A percentile compares a stretch with the other conserved stretches of the same genome.
Conservation (phyloP, 2,888 invertebrate genomes). For the Yponomeuta plumbellus region DNA sequence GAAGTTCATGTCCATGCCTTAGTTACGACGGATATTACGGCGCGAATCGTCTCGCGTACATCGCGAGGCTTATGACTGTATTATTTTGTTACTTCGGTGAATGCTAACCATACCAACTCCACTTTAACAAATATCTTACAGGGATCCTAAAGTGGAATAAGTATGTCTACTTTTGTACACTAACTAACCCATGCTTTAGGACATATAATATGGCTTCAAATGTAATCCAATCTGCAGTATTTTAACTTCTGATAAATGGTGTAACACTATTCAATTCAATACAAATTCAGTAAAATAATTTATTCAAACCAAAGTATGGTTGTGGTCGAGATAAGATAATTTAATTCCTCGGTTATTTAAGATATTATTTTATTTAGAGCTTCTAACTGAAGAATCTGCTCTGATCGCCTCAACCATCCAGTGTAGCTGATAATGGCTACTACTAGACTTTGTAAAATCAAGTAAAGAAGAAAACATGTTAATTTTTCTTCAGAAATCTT, state of each 20-base stretch:
- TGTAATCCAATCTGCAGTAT: background rate
- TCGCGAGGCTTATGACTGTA: slow-evolving; percentile 13
- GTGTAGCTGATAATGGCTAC: too few species aligned
- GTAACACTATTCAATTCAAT: background rate
- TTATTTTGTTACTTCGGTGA: slow-evolving; percentile 9
- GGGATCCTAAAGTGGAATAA: background rate
- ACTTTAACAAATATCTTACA: background rate
- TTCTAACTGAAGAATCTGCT: too few species aligned
- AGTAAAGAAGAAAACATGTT: too few species aligned
- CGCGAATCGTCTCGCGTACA: slow-evolving; percentile 3
- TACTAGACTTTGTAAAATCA: too few species aligned
- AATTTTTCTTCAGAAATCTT: too few species aligned
- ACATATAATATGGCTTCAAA: background rate
- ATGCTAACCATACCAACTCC: background rate
- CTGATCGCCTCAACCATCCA: too few species aligned
- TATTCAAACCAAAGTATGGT: background rate
- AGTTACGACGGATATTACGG: slow-evolving; percentile 37
- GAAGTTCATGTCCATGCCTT: slow-evolving; percentile 52
- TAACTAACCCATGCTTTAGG: background rate
- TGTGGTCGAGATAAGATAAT: background rate
- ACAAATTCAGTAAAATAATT: background rate
- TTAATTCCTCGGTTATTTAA: background rate
- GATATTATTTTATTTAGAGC: background rate
- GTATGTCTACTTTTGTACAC: slow-evolving; percentile 1
- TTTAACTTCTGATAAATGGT: background rate